Base-by-base conservation (phyloP, 1,140 invertebrate genomes). In the Drosophila nebulosa region DNA sequence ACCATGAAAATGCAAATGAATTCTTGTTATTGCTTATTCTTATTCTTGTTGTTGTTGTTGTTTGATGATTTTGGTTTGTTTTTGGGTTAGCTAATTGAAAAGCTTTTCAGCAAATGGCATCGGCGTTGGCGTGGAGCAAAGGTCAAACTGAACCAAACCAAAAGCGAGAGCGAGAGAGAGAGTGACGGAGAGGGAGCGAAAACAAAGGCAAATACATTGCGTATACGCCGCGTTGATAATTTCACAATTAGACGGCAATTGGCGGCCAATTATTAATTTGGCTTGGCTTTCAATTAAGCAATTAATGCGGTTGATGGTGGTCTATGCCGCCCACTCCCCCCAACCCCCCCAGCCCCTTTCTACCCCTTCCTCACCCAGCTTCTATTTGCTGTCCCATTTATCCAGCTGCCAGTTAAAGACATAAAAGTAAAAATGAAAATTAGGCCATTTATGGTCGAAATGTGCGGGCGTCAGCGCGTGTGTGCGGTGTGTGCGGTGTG, bases 211-310 rank as follows among this genome's bases (percentile, higher is more conserved):
- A 9, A 65, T 71, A 69, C 72, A 69, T 86, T 72, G 78, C 83
- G 78, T 88, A 88, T 81, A 88, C 81, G 78, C 58, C 35, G 81
- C 72, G 71, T 86, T 86, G 58, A 79, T 88, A 81, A 81, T 88
- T 64, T 79, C 74, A 85, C 80, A 86, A 88, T 86, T 81, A 88
- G 78, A 70, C 70, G 78, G 50, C 81, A 85, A 85, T 85, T 67
- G 80, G 39, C 72, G 63, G 73, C 60, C 78, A 75, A 86, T 86
- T 86, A 86, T 86, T 86, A 86, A 86, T 85, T 85, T 78, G 74
- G 74, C 70, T 86, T 78, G 69, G 78, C 78, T 85, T 85, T 81
- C 70, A 85, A 85, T 86, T 81, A 86, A 74, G 69, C 81, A 81
- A 85, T 85, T 85, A 80, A 65, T 55, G 51, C 24, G 71, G 67